A percentile compares a stretch with the other conserved stretches of the same genome.
phyloP scores from a whole-genome alignment of 2,113 vertebrate species.

The Sander vitreus region DNA sequence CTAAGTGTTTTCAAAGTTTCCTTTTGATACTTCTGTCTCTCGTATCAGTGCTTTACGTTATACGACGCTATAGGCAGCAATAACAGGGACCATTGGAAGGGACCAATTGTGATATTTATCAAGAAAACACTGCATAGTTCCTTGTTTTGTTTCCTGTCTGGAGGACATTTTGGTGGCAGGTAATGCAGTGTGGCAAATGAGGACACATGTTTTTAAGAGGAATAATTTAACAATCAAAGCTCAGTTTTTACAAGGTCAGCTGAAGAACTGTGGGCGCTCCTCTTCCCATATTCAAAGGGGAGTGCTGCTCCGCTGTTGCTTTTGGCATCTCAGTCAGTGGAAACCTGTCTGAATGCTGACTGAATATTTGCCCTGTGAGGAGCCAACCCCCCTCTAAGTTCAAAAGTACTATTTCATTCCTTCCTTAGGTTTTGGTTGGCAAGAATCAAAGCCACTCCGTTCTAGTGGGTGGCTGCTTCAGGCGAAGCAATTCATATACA shows the following conservation, averaged over 20 bases:
- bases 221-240: constrained; percentile 45
- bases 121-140: not conserved
- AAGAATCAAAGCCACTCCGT: constrained; percentile 43
- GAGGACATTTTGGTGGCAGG: constrained; percentile 44
- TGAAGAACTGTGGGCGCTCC: constrained; percentile 39
- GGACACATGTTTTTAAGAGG: constrained; percentile 38
- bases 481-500: constrained; percentile 14
- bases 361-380: constrained; percentile 69
- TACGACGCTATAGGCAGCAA: not conserved
- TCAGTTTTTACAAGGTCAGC: constrained; percentile 59
- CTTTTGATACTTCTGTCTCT: not conserved
- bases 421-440: constrained; percentile 61
- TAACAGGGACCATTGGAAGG: not conserved
- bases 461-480: constrained; percentile 32
- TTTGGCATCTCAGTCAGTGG: constrained; percentile 67
- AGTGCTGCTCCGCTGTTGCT: constrained; percentile 61
- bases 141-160: constrained; percentile 20
- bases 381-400: constrained; percentile 63
- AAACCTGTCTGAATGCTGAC: constrained; percentile 68
- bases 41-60: not conserved
- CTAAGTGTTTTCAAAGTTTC: not conserved
- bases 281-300: constrained; percentile 48
- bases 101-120: constrained; percentile 11
- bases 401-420: constrained; percentile 66
- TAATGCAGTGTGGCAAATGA: constrained; percentile 27